These are phyloP conservation scores for Corythaixoides concolor DNA, from an alignment of 2,113 vertebrate species.

Conservation along the genomic window DNA sequence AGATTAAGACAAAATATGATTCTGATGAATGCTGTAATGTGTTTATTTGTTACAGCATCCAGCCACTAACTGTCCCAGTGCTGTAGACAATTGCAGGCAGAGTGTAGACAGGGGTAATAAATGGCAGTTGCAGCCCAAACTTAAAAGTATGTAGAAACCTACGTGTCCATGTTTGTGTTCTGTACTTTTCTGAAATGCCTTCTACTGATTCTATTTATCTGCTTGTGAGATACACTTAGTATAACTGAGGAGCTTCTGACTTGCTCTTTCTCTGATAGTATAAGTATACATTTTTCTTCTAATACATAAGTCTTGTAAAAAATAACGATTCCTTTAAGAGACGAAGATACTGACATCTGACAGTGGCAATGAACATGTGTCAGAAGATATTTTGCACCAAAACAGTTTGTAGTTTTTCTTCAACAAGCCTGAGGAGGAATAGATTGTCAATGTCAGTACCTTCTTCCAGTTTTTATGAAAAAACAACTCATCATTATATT, in stretches of 20 bases:
- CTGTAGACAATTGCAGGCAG: neutral
- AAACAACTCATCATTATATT: neutral
- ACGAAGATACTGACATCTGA: neutral
- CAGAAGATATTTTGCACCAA: neutral
- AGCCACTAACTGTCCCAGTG: neutral
- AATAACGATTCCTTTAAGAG: neutral
- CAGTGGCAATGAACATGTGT: fast-evolving
- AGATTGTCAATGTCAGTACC: neutral
- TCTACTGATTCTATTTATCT: neutral
- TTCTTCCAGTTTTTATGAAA: neutral
- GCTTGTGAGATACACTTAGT: neutral
- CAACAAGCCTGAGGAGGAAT: neutral
- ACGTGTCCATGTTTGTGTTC: neutral
- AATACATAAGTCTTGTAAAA: neutral
- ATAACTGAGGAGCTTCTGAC: neutral
- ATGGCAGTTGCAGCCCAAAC: neutral
- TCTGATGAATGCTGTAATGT: neutral
- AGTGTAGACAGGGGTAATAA: neutral
- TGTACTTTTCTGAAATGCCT: neutral
- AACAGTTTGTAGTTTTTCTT: neutral
- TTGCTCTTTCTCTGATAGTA: neutral
- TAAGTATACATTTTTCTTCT: neutral
- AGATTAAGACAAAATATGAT: neutral
- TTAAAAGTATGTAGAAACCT: neutral
- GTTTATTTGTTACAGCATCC: neutral